A percentile compares a stretch with the other conserved stretches of the same genome.
Evolutionary conservation across 2,113 vertebrate species (phyloP).

Genomic region (Zosterops borbonicus): DNA sequence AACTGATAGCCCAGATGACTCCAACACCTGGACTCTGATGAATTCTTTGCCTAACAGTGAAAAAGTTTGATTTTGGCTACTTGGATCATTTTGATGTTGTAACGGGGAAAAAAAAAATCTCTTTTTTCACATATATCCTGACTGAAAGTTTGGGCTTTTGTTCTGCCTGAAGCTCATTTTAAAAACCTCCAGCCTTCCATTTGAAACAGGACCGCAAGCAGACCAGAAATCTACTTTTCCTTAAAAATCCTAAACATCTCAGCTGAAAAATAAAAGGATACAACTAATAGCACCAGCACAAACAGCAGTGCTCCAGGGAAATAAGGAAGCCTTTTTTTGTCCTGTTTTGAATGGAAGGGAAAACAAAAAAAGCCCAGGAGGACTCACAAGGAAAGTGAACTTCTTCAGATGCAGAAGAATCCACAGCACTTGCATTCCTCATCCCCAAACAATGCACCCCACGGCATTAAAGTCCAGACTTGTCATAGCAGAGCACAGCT

Average conservation of each 20-base stretch:
- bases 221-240: background rate
- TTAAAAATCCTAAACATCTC: background rate
- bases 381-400: conserved; percentile 1
- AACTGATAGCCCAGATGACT: background rate
- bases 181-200: background rate
- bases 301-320: background rate
- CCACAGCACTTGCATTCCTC: conserved; percentile 43
- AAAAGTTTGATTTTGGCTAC: background rate
- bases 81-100: background rate
- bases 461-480: conserved; percentile 25
- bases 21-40: background rate
- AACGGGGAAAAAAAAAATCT: fast-evolving
- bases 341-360: background rate
- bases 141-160: background rate
- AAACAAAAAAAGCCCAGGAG: conserved; percentile 28
- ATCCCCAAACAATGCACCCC: conserved; percentile 39
- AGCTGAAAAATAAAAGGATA: background rate
- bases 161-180: background rate
- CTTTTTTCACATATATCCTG: background rate
- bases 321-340: background rate
- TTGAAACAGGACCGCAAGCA: background rate
- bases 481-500: background rate
- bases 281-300: background rate
- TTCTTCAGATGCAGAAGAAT: conserved; percentile 43
- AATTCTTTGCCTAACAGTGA: background rate